Evolutionary conservation across 2,888 invertebrate genomes (phyloP).

Genomic region (Didymodactylos carnosus): DNA sequence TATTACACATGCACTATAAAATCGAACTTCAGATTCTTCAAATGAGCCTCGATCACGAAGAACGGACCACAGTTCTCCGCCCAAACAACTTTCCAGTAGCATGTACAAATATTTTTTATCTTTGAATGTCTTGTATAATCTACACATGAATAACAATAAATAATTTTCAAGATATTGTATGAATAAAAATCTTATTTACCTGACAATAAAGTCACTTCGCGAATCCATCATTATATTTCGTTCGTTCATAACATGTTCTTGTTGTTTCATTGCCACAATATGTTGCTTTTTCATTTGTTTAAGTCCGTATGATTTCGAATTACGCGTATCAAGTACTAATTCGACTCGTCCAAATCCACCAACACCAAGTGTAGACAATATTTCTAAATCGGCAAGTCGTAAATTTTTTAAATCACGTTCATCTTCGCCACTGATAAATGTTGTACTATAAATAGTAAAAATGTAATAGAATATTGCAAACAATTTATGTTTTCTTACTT

Average conservation of each 20-base stretch:
- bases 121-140: constrained; percentile 77
- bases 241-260: constrained; percentile 96
- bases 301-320: constrained; percentile 53
- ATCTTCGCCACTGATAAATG: neutral
- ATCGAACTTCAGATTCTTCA: constrained; percentile 7
- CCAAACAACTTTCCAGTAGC: constrained; percentile 93
- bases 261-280: constrained; percentile 86
- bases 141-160: constrained; percentile 38
- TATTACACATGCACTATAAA: constrained; percentile 69
- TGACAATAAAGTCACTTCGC: constrained; percentile 59
- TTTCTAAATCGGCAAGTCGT: constrained; percentile 50
- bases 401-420: constrained; percentile 10
- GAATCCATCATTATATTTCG: constrained; percentile 53
- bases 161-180: neutral
- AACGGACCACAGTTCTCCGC: constrained; percentile 95
- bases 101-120: constrained; percentile 91
- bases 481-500: neutral
- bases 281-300: constrained; percentile 92
- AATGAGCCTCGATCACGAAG: constrained; percentile 41
- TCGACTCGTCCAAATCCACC: constrained; percentile 97
- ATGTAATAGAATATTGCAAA: neutral
- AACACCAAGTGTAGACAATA: constrained; percentile 79
- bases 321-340: constrained; percentile 41
- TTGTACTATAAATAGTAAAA: neutral
- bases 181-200: neutral